These are phyloP conservation scores for Poeciliopsis retropinna DNA, from an alignment of 2,113 vertebrate genomes.

Conservation along the genomic window DNA sequence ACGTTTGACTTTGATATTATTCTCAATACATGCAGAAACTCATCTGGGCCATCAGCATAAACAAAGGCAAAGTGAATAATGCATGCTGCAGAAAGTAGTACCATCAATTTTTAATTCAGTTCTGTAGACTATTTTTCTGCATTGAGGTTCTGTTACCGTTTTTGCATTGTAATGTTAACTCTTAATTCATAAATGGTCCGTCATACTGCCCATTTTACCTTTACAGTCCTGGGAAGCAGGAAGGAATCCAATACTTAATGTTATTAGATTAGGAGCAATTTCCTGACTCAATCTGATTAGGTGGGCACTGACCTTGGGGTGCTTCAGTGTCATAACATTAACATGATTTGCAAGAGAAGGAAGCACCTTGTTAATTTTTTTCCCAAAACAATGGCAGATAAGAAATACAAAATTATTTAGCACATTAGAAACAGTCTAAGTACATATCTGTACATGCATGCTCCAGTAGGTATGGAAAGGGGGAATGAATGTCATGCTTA, in stretches of 20 bases:
- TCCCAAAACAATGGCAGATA: not conserved
- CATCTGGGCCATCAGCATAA: not conserved
- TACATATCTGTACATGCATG: not conserved
- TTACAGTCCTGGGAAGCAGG: conserved; percentile 40
- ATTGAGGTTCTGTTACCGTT: conserved; percentile 20
- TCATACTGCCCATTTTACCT: conserved; percentile 48
- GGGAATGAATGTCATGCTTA: not conserved
- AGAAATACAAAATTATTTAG: not conserved
- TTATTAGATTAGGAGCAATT: conserved; percentile 73
- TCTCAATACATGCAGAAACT: not conserved
- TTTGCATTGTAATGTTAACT: conserved; percentile 19
- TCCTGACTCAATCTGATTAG: conserved; percentile 72
- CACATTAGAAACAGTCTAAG: not conserved
- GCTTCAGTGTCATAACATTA: conserved; percentile 53
- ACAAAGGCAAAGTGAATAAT: not conserved
- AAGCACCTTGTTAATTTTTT: conserved; percentile 1
- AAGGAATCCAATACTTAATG: conserved; percentile 63
- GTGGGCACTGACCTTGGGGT: conserved; percentile 46
- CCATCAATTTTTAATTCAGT: not conserved
- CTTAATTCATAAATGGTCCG: conserved; percentile 52
- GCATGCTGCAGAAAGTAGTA: not conserved
- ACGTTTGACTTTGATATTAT: not conserved
- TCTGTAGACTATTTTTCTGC: conserved; percentile 3
- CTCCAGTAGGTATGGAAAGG: not conserved
- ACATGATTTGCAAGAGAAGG: conserved; percentile 53